phyloP scores from a whole-genome alignment of 2,888 invertebrate species.

The Drosophila peninsularis region DNA sequence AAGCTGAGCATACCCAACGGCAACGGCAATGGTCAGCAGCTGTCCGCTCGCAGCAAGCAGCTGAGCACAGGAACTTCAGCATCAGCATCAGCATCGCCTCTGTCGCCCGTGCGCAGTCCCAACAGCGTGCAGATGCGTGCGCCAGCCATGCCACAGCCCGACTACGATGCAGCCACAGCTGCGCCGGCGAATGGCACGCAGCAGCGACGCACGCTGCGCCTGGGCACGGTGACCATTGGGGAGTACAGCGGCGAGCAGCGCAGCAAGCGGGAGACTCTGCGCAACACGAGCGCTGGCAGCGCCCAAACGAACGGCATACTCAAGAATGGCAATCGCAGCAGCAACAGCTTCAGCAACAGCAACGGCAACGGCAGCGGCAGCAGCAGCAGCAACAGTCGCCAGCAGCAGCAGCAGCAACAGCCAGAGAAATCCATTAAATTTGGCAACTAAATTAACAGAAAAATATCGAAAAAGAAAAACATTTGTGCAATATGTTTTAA shows the following conservation, averaged over 20 bases:
- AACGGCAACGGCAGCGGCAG: conserved; percentile 48
- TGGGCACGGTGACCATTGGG: conserved; percentile 90
- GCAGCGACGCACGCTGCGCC: conserved; percentile 85
- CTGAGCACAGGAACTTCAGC: conserved; percentile 2
- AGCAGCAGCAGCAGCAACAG: conserved; percentile 33
- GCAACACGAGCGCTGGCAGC: conserved; percentile 45
- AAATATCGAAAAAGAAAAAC: conserved; percentile 9
- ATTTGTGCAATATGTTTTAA: conserved; percentile 54
- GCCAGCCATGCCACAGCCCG: conserved; percentile 78
- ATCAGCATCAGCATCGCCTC: background rate
- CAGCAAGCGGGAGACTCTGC: conserved; percentile 63
- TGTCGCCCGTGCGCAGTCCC: conserved; percentile 58
- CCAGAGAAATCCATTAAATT: conserved; percentile 83
- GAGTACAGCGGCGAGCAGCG: conserved; percentile 87
- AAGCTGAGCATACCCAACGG: conserved; percentile 28
- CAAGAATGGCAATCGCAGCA: conserved; percentile 54
- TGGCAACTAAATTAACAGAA: conserved; percentile 74
- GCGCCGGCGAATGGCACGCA: conserved; percentile 25
- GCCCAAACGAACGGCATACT: conserved; percentile 54
- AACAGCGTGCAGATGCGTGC: conserved; percentile 63
- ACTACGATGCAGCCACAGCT: conserved; percentile 69
- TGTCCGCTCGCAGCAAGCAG: conserved; percentile 24
- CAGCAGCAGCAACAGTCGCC: conserved; percentile 38
- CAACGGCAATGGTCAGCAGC: conserved; percentile 42
- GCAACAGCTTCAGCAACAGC: conserved; percentile 44